Evolutionary conservation across 2,113 vertebrate species (phyloP).

Genomic region (Cynocephalus volans): DNA sequence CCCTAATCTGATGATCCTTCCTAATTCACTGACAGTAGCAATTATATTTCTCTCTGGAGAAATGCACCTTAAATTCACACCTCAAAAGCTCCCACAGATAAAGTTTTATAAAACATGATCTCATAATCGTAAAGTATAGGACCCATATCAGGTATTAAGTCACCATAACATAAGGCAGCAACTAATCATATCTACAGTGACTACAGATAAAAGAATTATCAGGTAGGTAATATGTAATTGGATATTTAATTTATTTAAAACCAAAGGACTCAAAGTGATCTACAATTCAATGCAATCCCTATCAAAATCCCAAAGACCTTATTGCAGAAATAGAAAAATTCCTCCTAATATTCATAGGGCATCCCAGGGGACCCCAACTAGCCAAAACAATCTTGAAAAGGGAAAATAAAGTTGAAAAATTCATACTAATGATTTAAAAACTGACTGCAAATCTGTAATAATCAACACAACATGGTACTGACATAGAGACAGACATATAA

Average conservation of each 20-base stretch:
- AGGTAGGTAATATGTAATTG: neutral
- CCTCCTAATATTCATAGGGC: neutral
- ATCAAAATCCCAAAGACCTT: neutral
- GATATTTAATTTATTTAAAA: constrained; percentile 17
- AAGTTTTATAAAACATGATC: neutral
- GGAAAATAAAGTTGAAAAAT: neutral
- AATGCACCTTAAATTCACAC: neutral
- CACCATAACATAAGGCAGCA: neutral
- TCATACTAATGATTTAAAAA: neutral
- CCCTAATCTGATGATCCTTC: neutral
- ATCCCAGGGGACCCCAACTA: neutral
- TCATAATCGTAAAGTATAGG: neutral
- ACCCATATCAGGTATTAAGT: neutral
- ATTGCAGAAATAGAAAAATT: neutral
- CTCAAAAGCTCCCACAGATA: constrained; percentile 1
- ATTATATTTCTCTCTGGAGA: neutral
- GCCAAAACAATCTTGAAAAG: neutral
- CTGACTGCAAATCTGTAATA: neutral
- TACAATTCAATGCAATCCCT: neutral
- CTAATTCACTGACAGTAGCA: neutral
- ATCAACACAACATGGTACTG: neutral
- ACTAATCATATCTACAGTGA: neutral
- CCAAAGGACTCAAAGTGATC: neutral
- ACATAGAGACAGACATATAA: neutral
- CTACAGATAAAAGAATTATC: neutral